phyloP scores from a whole-genome alignment of 2,113 vertebrate species.

The Paramormyrops kingsleyae region DNA sequence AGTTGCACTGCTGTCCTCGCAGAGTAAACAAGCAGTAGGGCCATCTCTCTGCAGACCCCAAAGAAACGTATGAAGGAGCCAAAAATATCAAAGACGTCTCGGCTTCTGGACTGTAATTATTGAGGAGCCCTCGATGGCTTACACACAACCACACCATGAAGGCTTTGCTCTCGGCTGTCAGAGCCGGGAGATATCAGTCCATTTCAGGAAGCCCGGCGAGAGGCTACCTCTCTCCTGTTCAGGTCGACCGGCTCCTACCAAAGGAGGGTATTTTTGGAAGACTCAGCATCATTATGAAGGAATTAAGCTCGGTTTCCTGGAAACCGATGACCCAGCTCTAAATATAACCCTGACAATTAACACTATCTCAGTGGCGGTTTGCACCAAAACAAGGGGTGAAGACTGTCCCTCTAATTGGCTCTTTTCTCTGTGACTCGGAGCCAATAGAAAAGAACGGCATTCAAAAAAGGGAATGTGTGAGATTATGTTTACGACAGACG shows the following conservation, averaged over 20 bases:
- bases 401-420: constrained; percentile 56
- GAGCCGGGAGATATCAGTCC: neutral
- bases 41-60: neutral
- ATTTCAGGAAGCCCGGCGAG: constrained; percentile 9
- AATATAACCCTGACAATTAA: constrained; percentile 45
- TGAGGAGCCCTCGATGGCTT: neutral
- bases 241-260: constrained; percentile 28
- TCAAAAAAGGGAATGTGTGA: constrained; percentile 35
- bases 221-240: constrained; percentile 11
- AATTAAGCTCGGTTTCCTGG: constrained; percentile 29
- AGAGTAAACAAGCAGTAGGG: neutral
- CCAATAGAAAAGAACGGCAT: constrained; percentile 33
- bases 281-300: constrained; percentile 35
- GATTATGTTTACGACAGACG: constrained; percentile 69
- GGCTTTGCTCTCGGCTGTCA: neutral
- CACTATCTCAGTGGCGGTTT: constrained; percentile 39
- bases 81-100: neutral
- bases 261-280: constrained; percentile 32
- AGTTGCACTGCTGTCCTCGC: neutral
- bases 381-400: constrained; percentile 19
- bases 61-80: neutral
- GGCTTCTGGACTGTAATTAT: neutral
- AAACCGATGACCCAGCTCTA: constrained; percentile 42
- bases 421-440: constrained; percentile 59
- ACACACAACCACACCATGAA: neutral